phyloP scores from a whole-genome alignment of 1,140 invertebrate species.

The Zaprionus tsacasi region DNA sequence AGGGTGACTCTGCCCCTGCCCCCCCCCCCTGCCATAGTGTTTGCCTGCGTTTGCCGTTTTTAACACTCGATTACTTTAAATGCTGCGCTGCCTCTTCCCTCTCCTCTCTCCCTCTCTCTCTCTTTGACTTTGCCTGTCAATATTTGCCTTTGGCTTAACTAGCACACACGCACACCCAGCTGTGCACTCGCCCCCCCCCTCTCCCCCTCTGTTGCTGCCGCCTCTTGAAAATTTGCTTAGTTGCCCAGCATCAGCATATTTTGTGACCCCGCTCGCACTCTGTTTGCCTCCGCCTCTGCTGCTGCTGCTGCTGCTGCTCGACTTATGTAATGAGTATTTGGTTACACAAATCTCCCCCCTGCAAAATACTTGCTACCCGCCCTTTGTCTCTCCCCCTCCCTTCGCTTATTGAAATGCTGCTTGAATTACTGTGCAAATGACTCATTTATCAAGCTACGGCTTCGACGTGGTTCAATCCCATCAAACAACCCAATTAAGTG shows the following conservation, averaged over 20 bases:
- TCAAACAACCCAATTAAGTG: slow-evolving; percentile 55
- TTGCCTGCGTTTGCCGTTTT: slow-evolving; percentile 82
- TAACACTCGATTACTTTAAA: slow-evolving; percentile 83
- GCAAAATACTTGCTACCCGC: not conserved
- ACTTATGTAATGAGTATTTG: slow-evolving; percentile 82
- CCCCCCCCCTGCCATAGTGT: slow-evolving; percentile 44
- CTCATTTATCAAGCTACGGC: slow-evolving; percentile 74
- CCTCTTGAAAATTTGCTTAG: slow-evolving; percentile 54
- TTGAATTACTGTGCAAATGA: slow-evolving; percentile 81
- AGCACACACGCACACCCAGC: slow-evolving; percentile 50
- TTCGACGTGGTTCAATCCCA: slow-evolving; percentile 39
- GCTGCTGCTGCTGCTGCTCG: not conserved
- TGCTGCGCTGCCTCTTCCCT: slow-evolving; percentile 41
- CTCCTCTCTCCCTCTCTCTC: slow-evolving; percentile 8
- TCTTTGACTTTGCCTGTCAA: slow-evolving; percentile 60
- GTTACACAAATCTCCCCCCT: slow-evolving; percentile 71
- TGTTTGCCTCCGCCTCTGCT: slow-evolving; percentile 40
- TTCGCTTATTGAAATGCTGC: slow-evolving; percentile 66
- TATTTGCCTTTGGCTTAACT: slow-evolving; percentile 78
- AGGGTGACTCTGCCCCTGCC: not conserved
- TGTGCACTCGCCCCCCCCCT: not conserved
- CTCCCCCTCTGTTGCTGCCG: not conserved
- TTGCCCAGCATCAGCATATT: slow-evolving; percentile 72
- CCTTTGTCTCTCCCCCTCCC: not conserved
- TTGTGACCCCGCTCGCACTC: slow-evolving; percentile 1